Percentiles rank a stretch among this genome's conserved stretches.
Evolutionary conservation across 2,888 invertebrate genomes (phyloP).

Genomic region (Acheta domesticus): DNA sequence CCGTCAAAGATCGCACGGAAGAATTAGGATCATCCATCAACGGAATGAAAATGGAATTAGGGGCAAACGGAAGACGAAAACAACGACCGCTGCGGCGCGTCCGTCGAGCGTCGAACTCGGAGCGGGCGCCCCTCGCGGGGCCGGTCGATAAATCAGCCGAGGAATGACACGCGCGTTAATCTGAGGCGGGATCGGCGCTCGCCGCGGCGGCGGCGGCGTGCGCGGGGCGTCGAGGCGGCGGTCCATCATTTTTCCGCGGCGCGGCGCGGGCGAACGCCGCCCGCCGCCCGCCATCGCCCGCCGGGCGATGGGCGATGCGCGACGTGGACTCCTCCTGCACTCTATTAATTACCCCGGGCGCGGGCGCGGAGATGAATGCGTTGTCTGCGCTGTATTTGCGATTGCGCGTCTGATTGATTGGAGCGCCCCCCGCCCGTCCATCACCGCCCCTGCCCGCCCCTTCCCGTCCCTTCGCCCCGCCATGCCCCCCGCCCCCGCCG

Average conservation of each 20-base stretch:
- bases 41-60: no score
- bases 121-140: background rate
- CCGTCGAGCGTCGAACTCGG: background rate
- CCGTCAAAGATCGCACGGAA: no score
- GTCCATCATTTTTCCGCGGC: slow-evolving; percentile 7
- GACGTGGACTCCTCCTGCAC: slow-evolving; percentile 1
- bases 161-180: no score
- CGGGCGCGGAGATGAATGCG: slow-evolving; percentile 11
- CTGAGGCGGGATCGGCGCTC: no score
- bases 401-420: slow-evolving; percentile 18
- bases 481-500: background rate
- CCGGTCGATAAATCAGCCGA: no score
- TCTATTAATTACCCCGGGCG: background rate
- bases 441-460: background rate
- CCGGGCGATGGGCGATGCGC: background rate
- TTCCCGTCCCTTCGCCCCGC: slow-evolving; percentile 12
- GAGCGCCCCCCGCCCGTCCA: background rate
- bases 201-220: background rate
- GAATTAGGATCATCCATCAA: no score
- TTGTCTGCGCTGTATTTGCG: slow-evolving; percentile 18
- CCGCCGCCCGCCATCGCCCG: background rate
- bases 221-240: background rate
- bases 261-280: background rate
- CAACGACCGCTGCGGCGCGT: background rate
- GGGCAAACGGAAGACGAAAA: no score